Evolutionary conservation across 1,140 invertebrate species (phyloP), one percentile per base, ranked within the genome.

Genomic region (Acromyrmex heyeri): DNA sequence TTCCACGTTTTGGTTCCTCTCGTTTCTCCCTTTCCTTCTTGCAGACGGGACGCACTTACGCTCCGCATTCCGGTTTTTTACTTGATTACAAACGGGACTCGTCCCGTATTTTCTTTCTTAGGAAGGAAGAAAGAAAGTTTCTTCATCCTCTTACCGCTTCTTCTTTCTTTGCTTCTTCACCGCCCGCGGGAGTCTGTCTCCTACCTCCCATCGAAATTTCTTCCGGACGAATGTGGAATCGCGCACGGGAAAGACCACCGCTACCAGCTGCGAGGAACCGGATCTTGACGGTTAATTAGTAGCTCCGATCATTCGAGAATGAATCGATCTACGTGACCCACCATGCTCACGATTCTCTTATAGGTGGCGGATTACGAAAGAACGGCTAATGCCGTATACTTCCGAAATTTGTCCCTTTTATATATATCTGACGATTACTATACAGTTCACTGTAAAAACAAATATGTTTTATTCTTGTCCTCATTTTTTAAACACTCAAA

Each of bases 251-350:
- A 69, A 72, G 69, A 65, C 57, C 69, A 61, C 61, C 72, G 70
- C 86, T 88, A 67, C 88, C 88, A 89, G 88, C 88, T 87, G 88
- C 78, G 88, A 85, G 67, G 64, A 89, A 89, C 88, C 88, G 88
- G 88, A 89, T 89, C 75, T 24, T 79, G 75, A 67, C 73, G 85
- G 86, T 87, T 89, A 89, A 89, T 89, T 89, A 89, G 88, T 89
- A 89, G 78, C 86, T 64, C 70, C 72, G 86, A 85, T 85, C 79
- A 81, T 85, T 75, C 79, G 72, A 87, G 79, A 73, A 87, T 87
- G 79, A 89, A 89, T 89, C 79, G 78, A 50, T 73, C 86, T 76
- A 81, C 86, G 83, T 69, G 85, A 85, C 65, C 69, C 82, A 87
- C 57, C 82, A 86, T 38, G 59, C 65, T 59, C 57, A 53, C 53